Base-by-base conservation (phyloP, 2,888 invertebrate species). In the Proisotoma minuta region DNA sequence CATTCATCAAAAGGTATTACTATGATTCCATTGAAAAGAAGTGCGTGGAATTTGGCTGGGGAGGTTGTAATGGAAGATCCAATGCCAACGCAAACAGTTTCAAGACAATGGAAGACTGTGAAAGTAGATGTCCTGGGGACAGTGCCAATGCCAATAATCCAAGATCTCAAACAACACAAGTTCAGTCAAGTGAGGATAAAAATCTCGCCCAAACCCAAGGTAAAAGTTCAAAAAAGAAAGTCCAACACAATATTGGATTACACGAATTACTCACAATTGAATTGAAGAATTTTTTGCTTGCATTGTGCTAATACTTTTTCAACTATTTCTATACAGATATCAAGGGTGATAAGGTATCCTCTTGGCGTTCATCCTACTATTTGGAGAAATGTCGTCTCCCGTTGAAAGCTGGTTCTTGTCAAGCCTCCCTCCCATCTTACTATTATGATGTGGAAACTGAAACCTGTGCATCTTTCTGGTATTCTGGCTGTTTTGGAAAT, bases 1-100 rank as follows among this genome's bases (percentile, higher is more conserved):
- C 65, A 10, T 62, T 34, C 24, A 56, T 63, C 3, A 48, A 49
- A 22, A 57, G 69, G 29, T 71, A 63, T 60, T 66, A 66, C 40
- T 68, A 60, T 51, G 69, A 71, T 43, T 40, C 59, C 15, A 57
- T 40, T 3, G 43, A 40, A 3, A 58, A 65, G 43, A 49, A 59
- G 22, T 71, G 71, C 59, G 62, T 63, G 48, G 12, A 43, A n/a
- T 71, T 71, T 48, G 59, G 60, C 43, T 71, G 60, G 28, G 69
- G 71, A n/a, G 71, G 71, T 1, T 77, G 77, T 65, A 57, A 65
- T 1, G 75, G 76, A 20, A n/a, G n/a, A n/a, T n/a, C n/a, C n/a
- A n/a, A n/a, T n/a, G 8, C 34, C 8, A 76, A 76, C 59, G 68
- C 57, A 3, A 77, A 77, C 60, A 73, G 74, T 34, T 77, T 77